Conservation (phyloP, 2,888 invertebrate species). For the Aphidoletes aphidimyza region DNA sequence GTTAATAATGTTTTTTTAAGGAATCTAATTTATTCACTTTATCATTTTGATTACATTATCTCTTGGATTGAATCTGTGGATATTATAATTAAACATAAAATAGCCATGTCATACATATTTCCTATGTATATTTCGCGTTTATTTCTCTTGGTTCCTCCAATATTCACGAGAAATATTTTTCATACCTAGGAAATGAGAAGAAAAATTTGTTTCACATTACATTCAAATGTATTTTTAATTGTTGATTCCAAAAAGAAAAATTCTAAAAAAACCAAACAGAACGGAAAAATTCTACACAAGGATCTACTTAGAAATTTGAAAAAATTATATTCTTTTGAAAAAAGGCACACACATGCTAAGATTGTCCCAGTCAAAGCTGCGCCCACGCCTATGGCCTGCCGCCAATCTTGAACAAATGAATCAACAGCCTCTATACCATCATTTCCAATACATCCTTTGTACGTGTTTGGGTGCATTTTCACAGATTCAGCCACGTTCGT, state of each 20-base stretch:
- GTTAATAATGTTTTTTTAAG: too few relatives aligned
- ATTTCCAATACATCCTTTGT: background rate
- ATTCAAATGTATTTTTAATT: slow-evolving; percentile 3
- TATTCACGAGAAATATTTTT: too few relatives aligned
- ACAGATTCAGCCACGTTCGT: background rate
- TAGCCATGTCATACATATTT: too few relatives aligned
- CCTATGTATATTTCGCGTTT: too few relatives aligned
- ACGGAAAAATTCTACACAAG: background rate
- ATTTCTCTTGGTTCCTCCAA: too few relatives aligned
- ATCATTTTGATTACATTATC: too few relatives aligned
- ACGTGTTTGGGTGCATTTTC: background rate
- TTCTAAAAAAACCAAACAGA: background rate
- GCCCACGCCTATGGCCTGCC: background rate
- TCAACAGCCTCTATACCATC: background rate
- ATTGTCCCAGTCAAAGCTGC: background rate
- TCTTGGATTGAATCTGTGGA: too few relatives aligned
- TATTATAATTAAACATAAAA: too few relatives aligned
- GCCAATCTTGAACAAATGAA: background rate
- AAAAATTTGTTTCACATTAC: background rate
- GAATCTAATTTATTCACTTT: too few relatives aligned
- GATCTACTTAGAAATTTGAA: background rate
- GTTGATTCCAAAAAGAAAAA: background rate
- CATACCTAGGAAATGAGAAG: too few relatives aligned
- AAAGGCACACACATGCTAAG: background rate
- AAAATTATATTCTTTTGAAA: background rate